These are phyloP conservation scores for Tautogolabrus adspersus DNA, from an alignment of 2,113 vertebrate genomes.

Conservation along the genomic window DNA sequence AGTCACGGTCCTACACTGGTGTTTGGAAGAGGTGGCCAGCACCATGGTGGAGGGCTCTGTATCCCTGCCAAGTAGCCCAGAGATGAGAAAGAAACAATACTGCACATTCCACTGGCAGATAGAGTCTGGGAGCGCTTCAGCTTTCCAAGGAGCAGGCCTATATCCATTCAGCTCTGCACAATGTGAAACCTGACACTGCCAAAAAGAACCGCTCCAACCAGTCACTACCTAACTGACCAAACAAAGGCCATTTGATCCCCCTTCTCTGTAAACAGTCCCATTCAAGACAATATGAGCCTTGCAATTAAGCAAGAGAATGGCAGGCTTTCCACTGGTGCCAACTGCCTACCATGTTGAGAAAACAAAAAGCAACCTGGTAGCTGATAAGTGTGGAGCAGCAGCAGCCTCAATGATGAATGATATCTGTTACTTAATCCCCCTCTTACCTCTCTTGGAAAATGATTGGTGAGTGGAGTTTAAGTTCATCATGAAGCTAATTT, in stretches of 20 bases:
- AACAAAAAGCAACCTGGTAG: slow-evolving; percentile 1
- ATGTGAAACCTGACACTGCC: slow-evolving; percentile 76
- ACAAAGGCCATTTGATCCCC: slow-evolving; percentile 68
- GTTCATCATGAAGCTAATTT: neutral
- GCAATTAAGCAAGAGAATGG: slow-evolving; percentile 54
- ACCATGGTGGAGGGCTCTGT: slow-evolving; percentile 48
- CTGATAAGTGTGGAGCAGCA: slow-evolving; percentile 9
- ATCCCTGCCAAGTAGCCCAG: slow-evolving; percentile 70
- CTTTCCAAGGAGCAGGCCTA: slow-evolving; percentile 56
- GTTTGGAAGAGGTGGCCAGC: slow-evolving; percentile 48
- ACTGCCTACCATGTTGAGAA: slow-evolving; percentile 6
- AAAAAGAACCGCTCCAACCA: slow-evolving; percentile 56
- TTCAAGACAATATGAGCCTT: slow-evolving; percentile 61
- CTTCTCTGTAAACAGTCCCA: slow-evolving; percentile 53
- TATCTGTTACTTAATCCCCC: slow-evolving; percentile 9
- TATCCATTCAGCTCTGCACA: slow-evolving; percentile 74
- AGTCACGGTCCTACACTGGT: slow-evolving; percentile 61
- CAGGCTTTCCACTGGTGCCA: slow-evolving; percentile 18
- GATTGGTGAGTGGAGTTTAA: neutral
- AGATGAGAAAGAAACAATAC: slow-evolving; percentile 73
- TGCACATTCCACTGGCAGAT: slow-evolving; percentile 77
- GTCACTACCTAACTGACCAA: slow-evolving; percentile 45
- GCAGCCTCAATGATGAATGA: slow-evolving; percentile 13
- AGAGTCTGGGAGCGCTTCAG: slow-evolving; percentile 55
- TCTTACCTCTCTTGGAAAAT: neutral